These are phyloP conservation scores for Pitta sordida DNA, from an alignment of 2,113 vertebrate species.

Conservation along the genomic window DNA sequence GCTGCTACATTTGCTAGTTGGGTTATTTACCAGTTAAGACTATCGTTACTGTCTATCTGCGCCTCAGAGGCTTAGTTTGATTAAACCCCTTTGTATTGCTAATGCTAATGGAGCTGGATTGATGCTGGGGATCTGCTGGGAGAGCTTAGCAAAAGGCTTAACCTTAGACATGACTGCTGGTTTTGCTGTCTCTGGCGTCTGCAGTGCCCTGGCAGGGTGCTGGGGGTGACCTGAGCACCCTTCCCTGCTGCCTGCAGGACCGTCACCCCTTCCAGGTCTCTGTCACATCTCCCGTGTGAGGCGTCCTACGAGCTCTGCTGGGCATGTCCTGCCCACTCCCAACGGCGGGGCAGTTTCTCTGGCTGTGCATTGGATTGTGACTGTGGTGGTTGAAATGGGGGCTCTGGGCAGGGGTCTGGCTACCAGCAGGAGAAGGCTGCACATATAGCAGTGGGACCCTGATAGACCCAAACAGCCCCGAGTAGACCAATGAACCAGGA, in stretches of 20 bases:
- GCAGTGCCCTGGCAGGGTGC: background rate
- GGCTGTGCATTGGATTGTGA: accelerated
- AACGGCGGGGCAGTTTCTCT: accelerated
- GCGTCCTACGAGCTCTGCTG: background rate
- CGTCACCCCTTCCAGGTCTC: background rate
- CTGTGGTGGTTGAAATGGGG: background rate
- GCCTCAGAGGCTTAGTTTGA: slow-evolving; percentile 18
- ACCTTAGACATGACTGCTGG: background rate
- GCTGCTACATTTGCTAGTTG: background rate
- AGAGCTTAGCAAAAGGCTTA: background rate
- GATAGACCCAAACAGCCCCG: background rate
- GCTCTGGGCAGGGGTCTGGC: accelerated
- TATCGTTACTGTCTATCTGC: background rate
- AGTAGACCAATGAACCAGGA: background rate
- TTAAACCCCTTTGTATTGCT: slow-evolving; percentile 18
- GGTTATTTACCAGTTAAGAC: background rate
- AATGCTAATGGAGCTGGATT: background rate
- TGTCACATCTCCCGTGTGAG: accelerated
- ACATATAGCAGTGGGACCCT: accelerated
- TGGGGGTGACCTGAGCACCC: background rate
- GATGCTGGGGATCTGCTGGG: background rate
- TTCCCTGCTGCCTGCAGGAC: accelerated
- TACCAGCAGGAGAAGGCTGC: background rate
- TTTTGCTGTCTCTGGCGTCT: background rate
- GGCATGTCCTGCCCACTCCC: accelerated